Conservation (phyloP, 2,888 invertebrate species). For the Hermodice carunculata region DNA sequence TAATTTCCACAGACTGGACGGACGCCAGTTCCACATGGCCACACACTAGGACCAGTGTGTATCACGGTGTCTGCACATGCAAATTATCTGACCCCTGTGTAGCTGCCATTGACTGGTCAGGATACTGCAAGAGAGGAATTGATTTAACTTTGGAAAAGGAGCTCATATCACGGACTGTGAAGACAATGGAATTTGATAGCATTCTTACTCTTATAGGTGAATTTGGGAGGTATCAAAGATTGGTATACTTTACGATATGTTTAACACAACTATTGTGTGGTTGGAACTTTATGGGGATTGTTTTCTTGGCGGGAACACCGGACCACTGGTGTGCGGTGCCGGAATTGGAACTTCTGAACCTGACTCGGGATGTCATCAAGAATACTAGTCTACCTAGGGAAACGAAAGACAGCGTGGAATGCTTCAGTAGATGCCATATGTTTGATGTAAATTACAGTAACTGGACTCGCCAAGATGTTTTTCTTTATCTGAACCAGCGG, state of each 20-base stretch:
- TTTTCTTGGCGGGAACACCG: slow-evolving; percentile 11
- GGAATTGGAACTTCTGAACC: not conserved
- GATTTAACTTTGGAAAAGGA: no score
- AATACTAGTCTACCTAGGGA: slow-evolving; percentile 1
- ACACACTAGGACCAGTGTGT: no score
- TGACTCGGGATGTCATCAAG: not conserved
- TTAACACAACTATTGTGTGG: not conserved
- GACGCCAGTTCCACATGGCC: no score
- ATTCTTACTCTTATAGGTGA: not conserved
- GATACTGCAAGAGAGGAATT: no score
- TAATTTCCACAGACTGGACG: no score
- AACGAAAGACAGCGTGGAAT: not conserved
- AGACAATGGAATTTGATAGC: not conserved
- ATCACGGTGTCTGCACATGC: no score
- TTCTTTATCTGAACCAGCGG: not conserved
- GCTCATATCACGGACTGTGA: no score
- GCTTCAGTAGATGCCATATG: slow-evolving; percentile 9
- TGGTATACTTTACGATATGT: not conserved
- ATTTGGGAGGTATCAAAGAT: not conserved
- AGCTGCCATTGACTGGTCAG: no score
- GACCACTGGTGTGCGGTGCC: slow-evolving; percentile 17
- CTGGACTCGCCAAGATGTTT: not conserved
- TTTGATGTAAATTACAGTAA: slow-evolving; percentile 3
- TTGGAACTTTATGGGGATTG: slow-evolving; percentile 11
- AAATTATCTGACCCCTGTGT: no score